Evolutionary conservation across 1,140 invertebrate species (phyloP), one percentile per base, ranked within the genome.

Genomic region (Scylla paramamosain): DNA sequence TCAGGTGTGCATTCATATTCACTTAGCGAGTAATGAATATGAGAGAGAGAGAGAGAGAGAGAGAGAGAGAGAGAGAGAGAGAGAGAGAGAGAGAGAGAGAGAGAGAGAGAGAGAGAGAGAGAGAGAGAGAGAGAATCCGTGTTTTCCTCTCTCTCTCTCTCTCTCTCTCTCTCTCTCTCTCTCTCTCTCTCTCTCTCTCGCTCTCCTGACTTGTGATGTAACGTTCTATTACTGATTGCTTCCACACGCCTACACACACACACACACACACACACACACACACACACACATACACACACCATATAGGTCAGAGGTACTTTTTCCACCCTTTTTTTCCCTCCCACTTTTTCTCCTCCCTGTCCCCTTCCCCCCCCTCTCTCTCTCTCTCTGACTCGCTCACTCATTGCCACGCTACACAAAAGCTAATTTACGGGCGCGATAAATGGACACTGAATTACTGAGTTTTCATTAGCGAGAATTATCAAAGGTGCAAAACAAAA

Each of bases 21-120:
- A n/a, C 67, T 88, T 88, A 88, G 14, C 31, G 8, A 88, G 14
- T 32, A 39, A 32, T 88, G 14, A 25, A 46, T 52, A 20, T 59
- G 39, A 29, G n/a, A 39, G 14, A 77, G 67, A 92, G 91, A 28
- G 90, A 91, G 52, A 59, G 52, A 59, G 52, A 59, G 52, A 59
- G 90, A 91, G 90, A 91, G 90, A 91, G 90, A 91, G 90, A 91
- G 46, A 59, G 46, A 91, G 90, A 52, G 28, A 67, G 48, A 91
- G 7, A 91, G 8, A 67, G 25, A 29, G 52, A 59, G 52, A 59
- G 52, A 59, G 52, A 59, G 52, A 45, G 25, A 46, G 31, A 88
- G 46, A 32, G 46, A 32, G 46, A 88, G 86, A 7, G 7, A 25
- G 7, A 32, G 32, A 45, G 46, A 46, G 32, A 39, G 46, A 88